A percentile compares a stretch with the other conserved stretches of the same genome.
These are phyloP conservation scores for Cremastobaeus sp. DNA, from an alignment of 2,888 invertebrate species.

Conservation along the genomic window DNA sequence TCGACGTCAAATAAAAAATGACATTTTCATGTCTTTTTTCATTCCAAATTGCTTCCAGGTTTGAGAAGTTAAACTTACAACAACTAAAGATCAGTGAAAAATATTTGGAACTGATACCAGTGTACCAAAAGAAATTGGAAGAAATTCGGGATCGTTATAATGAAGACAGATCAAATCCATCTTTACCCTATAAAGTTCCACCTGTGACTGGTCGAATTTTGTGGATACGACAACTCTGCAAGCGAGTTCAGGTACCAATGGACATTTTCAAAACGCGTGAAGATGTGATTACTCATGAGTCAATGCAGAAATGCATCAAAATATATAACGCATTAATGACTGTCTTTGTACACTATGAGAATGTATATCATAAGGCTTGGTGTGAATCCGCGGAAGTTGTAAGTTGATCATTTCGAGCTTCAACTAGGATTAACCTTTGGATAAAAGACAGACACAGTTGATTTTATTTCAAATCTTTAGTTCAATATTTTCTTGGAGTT, in stretches of 20 bases:
- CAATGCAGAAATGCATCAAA: slow-evolving; percentile 86
- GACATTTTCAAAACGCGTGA: slow-evolving; percentile 79
- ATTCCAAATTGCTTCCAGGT: slow-evolving; percentile 78
- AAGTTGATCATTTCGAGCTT: too few species aligned
- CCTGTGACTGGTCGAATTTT: slow-evolving; percentile 89
- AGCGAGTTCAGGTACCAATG: slow-evolving; percentile 88
- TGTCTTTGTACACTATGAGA: slow-evolving; percentile 90
- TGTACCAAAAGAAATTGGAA: slow-evolving; percentile 85
- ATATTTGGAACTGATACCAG: slow-evolving; percentile 84
- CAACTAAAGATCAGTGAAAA: slow-evolving; percentile 87
- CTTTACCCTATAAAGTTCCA: slow-evolving; percentile 86
- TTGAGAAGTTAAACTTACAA: slow-evolving; percentile 85
- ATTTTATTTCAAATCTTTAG: too few species aligned
- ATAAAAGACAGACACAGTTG: too few species aligned
- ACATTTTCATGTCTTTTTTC: too few species aligned
- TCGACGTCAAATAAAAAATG: too few species aligned
- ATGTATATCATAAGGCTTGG: slow-evolving; percentile 91
- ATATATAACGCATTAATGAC: slow-evolving; percentile 88
- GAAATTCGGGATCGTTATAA: slow-evolving; percentile 87
- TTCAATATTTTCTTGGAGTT: too few species aligned
- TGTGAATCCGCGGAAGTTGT: slow-evolving; percentile 86
- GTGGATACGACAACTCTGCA: slow-evolving; percentile 90
- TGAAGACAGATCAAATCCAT: slow-evolving; percentile 86
- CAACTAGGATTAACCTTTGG: too few species aligned
- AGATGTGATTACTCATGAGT: slow-evolving; percentile 81